Base-by-base conservation (phyloP, 92 coral and sea anemone genomes). In the Meandrina meandrites region DNA sequence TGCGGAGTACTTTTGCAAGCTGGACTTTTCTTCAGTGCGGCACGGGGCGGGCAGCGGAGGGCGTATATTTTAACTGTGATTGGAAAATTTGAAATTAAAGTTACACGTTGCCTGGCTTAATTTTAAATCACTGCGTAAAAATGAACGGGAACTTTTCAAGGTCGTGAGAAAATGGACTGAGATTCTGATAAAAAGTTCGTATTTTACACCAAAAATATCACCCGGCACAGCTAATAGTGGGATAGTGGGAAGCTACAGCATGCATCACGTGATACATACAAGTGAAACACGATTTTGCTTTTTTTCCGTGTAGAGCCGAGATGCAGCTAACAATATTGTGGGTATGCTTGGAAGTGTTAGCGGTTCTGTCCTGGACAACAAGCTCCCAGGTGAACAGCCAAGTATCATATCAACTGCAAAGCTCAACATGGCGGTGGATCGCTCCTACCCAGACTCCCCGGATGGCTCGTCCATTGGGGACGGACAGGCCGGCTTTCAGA, bases 341-440 rank as follows among this genome's bases (percentile, higher is more conserved):
- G 87, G 81, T 18, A 87, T 87, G 87, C 90, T 87, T 31, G 90
- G 87, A 68, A 81, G 45, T 54, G 87, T 87, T 24, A 57, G 90
- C 70, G 81, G 71, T 71, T 64, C 90, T 31, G 80, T 87, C 79
- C 71, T 87, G 80, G 84, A 81, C 8, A 87, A 87, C 69, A 80
- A 81, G 42, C 87, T 87, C 32, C n/a, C 80, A 11, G 90, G 90
- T 21, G 87, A 87, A 48, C 58, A 87, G 34, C 80, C 90, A 35
- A 66, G 89, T 37, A 64, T 87, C 16, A 69, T 87, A 47, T 69
- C 68, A 32, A 81, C 87, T 50, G 87, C 87, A n/a, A 81, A 54
- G 28, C 76, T 87, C 18, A 81, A 87, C 36, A 87, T 87, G 81
- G 87, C 87, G 24, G 87, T 87, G 32, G 90, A 87, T 45, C 79